Evolutionary conservation across 2,888 invertebrate species (phyloP).

Genomic region (Clusia tigrina): DNA sequence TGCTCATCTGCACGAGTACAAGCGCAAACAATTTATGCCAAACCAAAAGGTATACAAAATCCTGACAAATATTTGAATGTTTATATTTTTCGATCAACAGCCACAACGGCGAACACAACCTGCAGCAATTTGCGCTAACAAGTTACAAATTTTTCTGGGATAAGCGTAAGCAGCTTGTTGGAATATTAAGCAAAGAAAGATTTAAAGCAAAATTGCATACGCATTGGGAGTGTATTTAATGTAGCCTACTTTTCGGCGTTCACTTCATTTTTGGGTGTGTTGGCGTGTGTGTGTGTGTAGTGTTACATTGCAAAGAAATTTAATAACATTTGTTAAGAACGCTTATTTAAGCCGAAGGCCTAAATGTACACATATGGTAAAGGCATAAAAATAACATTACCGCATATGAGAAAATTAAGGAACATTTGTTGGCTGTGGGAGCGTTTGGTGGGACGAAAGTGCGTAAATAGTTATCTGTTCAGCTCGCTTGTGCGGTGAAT

Average conservation of each 20-base stretch:
- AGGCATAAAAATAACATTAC: conserved; percentile 52
- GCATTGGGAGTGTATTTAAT: conserved; percentile 18
- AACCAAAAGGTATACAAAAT: no score
- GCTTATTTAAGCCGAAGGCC: conserved; percentile 53
- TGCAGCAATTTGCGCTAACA: not conserved
- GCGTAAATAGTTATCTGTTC: not conserved
- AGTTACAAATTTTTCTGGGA: no score
- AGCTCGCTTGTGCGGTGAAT: conserved; percentile 1
- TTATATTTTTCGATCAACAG: conserved; percentile 38
- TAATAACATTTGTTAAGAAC: conserved; percentile 33
- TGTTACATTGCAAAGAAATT: conserved; percentile 1
- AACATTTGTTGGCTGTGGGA: not conserved
- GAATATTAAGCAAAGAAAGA: conserved; percentile 44
- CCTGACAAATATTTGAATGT: conserved; percentile 52
- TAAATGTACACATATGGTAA: conserved; percentile 43
- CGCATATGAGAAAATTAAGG: conserved; percentile 20
- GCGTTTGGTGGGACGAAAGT: not conserved
- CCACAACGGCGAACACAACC: conserved; percentile 19
- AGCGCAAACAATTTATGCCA: not conserved
- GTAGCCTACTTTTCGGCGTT: conserved; percentile 26
- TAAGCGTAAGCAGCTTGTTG: conserved; percentile 46
- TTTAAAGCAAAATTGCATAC: not conserved
- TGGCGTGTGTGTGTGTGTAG: no score
- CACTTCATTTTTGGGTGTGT: no score
- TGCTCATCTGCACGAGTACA: no score